Evolutionary conservation across 2,113 vertebrate species (phyloP).

Genomic region (Anolis sagrei): DNA sequence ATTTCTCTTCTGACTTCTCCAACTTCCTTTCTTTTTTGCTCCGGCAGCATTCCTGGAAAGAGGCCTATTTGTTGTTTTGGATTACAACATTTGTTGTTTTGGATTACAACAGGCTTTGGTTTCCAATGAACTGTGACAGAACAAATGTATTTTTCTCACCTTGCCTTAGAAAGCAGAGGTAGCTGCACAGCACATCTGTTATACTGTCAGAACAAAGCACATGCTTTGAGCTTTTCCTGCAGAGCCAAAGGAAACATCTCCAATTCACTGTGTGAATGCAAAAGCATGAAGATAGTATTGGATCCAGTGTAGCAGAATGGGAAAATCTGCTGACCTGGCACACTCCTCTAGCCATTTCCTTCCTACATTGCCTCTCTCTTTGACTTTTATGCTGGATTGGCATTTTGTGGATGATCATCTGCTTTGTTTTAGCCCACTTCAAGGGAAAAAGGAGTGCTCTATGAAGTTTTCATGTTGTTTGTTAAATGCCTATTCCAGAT

Average conservation of each 20-base stretch:
- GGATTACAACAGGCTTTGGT: constrained; percentile 28
- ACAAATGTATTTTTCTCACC: neutral
- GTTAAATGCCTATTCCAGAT: neutral
- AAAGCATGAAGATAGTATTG: neutral
- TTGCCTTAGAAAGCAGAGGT: neutral
- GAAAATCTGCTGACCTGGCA: neutral
- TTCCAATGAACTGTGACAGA: neutral
- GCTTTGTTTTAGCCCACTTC: neutral
- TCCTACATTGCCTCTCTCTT: neutral
- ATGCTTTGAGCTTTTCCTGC: neutral
- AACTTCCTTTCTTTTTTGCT: neutral
- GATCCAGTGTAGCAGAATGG: accelerated
- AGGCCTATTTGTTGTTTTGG: no score
- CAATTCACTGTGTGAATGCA: neutral
- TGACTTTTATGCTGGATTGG: neutral
- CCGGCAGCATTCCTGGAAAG: constrained; percentile 42
- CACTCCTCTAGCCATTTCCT: neutral
- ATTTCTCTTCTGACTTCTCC: no score
- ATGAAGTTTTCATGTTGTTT: neutral
- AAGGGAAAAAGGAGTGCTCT: no score
- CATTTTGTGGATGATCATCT: neutral
- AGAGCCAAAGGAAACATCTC: neutral
- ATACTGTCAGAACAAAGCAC: no score
- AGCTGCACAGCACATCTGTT: neutral
- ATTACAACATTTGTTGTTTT: constrained; percentile 2